A percentile compares a stretch with the other conserved stretches of the same genome.
These are phyloP conservation scores for Anoplophora glabripennis DNA, from an alignment of 1,140 invertebrate species.

Conservation along the genomic window DNA sequence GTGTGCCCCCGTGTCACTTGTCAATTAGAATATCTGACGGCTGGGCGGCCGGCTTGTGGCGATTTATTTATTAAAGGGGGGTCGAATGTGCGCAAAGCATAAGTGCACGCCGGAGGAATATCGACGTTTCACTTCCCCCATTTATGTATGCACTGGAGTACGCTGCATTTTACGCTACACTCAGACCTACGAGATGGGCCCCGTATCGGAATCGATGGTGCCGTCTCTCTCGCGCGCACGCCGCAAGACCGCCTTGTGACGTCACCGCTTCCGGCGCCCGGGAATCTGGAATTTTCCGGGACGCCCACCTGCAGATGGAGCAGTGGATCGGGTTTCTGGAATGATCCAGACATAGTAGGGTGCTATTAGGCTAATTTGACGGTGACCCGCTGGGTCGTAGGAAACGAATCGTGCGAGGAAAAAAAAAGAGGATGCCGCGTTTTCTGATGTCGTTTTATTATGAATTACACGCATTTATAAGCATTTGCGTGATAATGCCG, in stretches of 20 bases:
- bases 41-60: not conserved
- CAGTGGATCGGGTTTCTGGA: too few species aligned
- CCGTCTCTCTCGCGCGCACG: constrained; percentile 3
- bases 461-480: too few species aligned
- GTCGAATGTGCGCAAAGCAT: constrained; percentile 28
- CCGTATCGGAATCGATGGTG: not conserved
- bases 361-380: too few species aligned
- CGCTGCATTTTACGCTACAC: constrained; percentile 32
- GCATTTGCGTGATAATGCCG: too few species aligned
- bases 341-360: too few species aligned
- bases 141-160: constrained; percentile 30
- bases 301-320: not conserved
- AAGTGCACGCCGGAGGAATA: constrained; percentile 6
- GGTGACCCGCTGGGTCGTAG: too few species aligned
- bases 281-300: not conserved
- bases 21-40: not conserved
- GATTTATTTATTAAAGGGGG: not conserved
- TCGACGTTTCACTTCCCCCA: constrained; percentile 1
- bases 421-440: too few species aligned
- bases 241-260: constrained; percentile 11
- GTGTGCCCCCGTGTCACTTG: not conserved
- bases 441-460: too few species aligned
- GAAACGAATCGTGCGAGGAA: too few species aligned
- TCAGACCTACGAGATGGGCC: not conserved
- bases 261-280: constrained; percentile 12